Percentiles rank a stretch among this genome's conserved stretches.
phyloP scores from a whole-genome alignment of 2,797 vertebrate species.

The Tolypeutes matacus region DNA sequence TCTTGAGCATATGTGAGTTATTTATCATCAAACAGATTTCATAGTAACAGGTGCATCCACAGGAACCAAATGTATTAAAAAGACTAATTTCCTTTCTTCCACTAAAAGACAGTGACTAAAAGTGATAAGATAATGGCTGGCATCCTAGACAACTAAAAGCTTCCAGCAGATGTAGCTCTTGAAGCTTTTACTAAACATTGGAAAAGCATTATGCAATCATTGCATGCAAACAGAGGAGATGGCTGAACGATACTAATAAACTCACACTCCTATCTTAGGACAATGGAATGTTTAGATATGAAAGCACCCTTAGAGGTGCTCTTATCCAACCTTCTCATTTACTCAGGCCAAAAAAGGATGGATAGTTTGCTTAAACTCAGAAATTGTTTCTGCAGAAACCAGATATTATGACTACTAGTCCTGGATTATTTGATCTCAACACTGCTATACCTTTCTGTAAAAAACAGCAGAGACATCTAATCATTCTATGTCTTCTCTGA shows the following conservation, averaged over 20 bases:
- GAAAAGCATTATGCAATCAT: constrained; percentile 52
- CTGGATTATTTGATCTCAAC: background rate
- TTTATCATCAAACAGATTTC: constrained; percentile 84
- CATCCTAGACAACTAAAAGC: constrained; percentile 72
- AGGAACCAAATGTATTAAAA: constrained; percentile 78
- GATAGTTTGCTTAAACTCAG: constrained; percentile 35
- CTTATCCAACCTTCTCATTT: constrained; percentile 22
- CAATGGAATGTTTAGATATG: constrained; percentile 44
- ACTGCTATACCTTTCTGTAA: constrained; percentile 12
- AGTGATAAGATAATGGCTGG: constrained; percentile 78
- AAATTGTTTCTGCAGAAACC: constrained; percentile 15
- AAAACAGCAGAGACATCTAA: constrained; percentile 10
- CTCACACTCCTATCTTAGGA: constrained; percentile 43
- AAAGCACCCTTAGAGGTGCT: constrained; percentile 15
- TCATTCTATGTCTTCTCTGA: constrained; percentile 53
- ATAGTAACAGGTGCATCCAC: constrained; percentile 74
- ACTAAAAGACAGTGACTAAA: constrained; percentile 76
- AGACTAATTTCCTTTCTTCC: constrained; percentile 69
- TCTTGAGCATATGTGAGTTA: constrained; percentile 80
- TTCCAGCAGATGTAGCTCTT: constrained; percentile 80
- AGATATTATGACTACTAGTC: constrained; percentile 20
- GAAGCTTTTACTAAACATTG: constrained; percentile 65
- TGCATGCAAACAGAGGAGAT: background rate
- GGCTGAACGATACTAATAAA: constrained; percentile 60
- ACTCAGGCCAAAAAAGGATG: constrained; percentile 35